phyloP scores from a whole-genome alignment of 2,797 vertebrate species.

The Catharus ustulatus region DNA sequence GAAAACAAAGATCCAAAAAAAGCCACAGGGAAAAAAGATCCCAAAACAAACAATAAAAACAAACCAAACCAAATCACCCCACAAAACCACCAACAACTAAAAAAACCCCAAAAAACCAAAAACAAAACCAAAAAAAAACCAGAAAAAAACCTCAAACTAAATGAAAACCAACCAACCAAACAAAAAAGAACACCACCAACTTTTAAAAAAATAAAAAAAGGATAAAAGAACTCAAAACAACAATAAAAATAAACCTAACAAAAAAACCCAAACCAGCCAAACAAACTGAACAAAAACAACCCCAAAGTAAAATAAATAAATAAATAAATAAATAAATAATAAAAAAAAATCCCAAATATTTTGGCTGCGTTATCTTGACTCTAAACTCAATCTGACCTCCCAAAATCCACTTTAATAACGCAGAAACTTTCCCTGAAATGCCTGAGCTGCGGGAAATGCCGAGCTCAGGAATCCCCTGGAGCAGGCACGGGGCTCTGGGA shows the following conservation, averaged over 20 bases:
- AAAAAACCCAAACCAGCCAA: not conserved
- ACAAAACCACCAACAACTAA: too few species aligned
- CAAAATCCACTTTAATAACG: not conserved
- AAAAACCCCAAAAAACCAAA: not conserved
- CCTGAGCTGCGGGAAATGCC: rapidly evolving
- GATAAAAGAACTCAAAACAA: not conserved
- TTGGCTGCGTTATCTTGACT: rapidly evolving
- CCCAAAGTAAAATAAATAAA: too few species aligned
- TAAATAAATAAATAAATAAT: too few species aligned
- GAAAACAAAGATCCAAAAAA: not conserved
- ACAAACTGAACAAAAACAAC: rapidly evolving
- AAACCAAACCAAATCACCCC: not conserved
- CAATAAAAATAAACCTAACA: rapidly evolving
- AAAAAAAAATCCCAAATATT: not conserved
- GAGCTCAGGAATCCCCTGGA: not conserved
- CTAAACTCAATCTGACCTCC: not conserved
- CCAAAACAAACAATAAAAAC: too few species aligned
- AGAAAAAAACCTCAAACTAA: not conserved
- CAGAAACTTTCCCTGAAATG: not conserved
- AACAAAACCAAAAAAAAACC: too few species aligned
- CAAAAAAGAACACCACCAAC: not conserved
- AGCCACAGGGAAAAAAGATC: too few species aligned
- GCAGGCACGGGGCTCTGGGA: not conserved
- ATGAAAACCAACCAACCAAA: not conserved
- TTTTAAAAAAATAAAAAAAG: too few species aligned